A percentile compares a stretch with the other conserved stretches of the same genome.
Conservation (phyloP, 2,797 vertebrate species). For the Eulemur rubriventer region DNA sequence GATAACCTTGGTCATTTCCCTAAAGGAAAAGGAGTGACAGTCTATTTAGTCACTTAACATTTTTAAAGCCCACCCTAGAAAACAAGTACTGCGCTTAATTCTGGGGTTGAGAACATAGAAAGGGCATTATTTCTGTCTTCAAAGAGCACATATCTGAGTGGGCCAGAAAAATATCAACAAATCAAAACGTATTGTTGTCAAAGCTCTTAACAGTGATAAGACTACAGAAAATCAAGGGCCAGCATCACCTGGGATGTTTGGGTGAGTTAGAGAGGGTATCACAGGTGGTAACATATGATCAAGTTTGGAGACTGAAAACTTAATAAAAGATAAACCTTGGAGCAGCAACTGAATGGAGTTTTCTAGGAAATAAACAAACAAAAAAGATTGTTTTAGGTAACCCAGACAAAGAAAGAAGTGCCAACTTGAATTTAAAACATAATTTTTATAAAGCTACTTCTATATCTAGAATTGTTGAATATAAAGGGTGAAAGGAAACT, state of each 20-base stretch:
- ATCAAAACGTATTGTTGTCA: neutral
- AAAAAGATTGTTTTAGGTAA: neutral
- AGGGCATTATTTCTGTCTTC: neutral
- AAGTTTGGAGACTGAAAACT: neutral
- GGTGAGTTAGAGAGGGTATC: neutral
- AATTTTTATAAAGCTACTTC: neutral
- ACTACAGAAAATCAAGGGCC: neutral
- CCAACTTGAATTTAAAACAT: neutral
- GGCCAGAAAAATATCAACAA: neutral
- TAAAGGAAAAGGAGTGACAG: neutral
- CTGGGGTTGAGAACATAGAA: neutral
- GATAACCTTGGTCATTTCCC: neutral
- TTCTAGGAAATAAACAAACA: neutral
- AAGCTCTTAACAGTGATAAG: neutral
- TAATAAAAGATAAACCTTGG: neutral
- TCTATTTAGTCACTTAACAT: neutral
- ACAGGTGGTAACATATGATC: neutral
- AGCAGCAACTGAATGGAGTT: neutral
- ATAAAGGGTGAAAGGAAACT: neutral
- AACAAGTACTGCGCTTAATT: neutral
- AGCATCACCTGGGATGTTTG: neutral
- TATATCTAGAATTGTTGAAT: neutral
- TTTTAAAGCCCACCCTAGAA: neutral
- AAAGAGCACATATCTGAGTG: neutral
- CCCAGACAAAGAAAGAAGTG: neutral